These are phyloP conservation scores for Drosophila asahinai DNA, from an alignment of 1,140 invertebrate genomes.

Conservation along the genomic window DNA sequence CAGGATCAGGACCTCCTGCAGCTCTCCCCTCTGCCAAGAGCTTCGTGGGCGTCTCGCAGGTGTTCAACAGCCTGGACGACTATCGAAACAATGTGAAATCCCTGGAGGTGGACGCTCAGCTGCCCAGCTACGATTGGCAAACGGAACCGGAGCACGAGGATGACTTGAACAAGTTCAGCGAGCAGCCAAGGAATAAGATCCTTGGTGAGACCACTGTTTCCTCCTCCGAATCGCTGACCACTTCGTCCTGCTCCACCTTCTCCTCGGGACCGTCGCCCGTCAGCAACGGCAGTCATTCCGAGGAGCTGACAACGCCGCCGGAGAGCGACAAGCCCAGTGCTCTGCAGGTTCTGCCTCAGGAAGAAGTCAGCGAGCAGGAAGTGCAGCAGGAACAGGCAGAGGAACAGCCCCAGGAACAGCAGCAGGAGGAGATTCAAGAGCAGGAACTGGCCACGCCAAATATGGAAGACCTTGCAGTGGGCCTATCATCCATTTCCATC, in stretches of 20 bases:
- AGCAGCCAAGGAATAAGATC: conserved; percentile 39
- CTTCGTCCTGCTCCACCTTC: conserved; percentile 82
- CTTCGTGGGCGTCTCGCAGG: conserved; percentile 85
- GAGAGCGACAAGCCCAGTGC: conserved; percentile 38
- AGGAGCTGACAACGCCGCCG: conserved; percentile 49
- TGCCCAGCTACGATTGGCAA: conserved; percentile 54
- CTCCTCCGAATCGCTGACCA: conserved; percentile 77
- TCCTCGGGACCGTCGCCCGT: conserved; percentile 81
- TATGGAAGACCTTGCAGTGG: conserved; percentile 69
- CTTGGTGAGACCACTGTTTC: conserved; percentile 40
- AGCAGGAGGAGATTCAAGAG: neutral
- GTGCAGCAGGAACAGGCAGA: conserved; percentile 8
- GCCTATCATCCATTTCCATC: conserved; percentile 78
- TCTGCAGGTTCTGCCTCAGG: conserved; percentile 15
- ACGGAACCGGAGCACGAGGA: conserved; percentile 36
- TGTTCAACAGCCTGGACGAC: conserved; percentile 88
- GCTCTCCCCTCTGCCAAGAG: conserved; percentile 45
- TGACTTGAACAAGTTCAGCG: conserved; percentile 75
- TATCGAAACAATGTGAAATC: conserved; percentile 86
- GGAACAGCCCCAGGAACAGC: conserved; percentile 2
- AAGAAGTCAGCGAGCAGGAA: conserved; percentile 29
- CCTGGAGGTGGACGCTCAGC: conserved; percentile 49
- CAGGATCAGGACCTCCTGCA: conserved; percentile 34
- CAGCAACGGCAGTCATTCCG: conserved; percentile 60
- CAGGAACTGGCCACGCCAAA: conserved; percentile 6